Evolutionary conservation across 2,888 invertebrate genomes (phyloP), one percentile per base, ranked within the genome.

Genomic region (Eupeodes luniger): DNA sequence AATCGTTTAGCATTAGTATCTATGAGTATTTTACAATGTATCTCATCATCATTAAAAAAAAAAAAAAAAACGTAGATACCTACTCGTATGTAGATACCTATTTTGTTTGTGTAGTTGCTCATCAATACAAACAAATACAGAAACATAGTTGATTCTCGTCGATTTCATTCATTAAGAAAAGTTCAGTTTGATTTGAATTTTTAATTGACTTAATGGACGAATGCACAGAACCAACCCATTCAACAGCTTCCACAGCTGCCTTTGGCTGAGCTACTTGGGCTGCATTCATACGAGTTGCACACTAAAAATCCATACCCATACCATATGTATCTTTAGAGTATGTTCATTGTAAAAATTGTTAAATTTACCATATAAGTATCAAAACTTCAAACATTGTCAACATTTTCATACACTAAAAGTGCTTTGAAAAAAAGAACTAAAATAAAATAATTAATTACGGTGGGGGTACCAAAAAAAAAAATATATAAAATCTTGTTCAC

Each of bases 281-380:
- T 66, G 67, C 59, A 74, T 53, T 27, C 57, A 70, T 34, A 4
- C 70, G 53, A 36, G 7, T 19, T 40, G 14, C 57, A 14, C 44
- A 72, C 55, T 36, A 49, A 16, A 61, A 70, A 78, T 36, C 69
- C 16, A 49, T 9, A 40, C 40, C 69, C 16, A 49, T 9, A 40
- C 40, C 40, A 40, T 40, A 40, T 40, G 9, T 9, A 40, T 27
- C 27, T 27, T 19, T 4, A 40, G 4, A 40, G 27, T 27, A 27
- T 27, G 27, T 40, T 34, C n/a, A 36, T 47, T 36, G 36, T 82
- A 40, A 36, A 47, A 51, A 64, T 76, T 49, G 74, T 72, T 80
- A 74, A 83, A 70, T 75, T 86, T 78, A 79, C 85, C 85, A 86
- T 86, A 86, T 62, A 86, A 64, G 85, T 85, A 72, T 47, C 61